Conservation (phyloP, 2,888 invertebrate species). For the Hyles lineata region DNA sequence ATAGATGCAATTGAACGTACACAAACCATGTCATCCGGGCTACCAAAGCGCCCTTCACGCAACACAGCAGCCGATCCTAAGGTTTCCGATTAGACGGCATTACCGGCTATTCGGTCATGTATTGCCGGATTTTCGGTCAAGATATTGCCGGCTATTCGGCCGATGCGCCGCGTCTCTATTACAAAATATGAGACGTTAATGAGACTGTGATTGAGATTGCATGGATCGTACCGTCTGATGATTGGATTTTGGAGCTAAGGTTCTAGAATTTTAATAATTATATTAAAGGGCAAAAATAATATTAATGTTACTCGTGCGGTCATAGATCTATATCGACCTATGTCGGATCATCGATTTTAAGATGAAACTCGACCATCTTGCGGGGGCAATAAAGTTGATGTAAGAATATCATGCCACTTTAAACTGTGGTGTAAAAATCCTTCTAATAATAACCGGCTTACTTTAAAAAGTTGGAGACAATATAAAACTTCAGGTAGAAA, state of each 20-base stretch:
- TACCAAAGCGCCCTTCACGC: slow-evolving; percentile 13
- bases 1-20: neutral
- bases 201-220: neutral
- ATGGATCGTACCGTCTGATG: neutral
- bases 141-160: slow-evolving; percentile 12
- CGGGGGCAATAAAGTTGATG: too few species aligned
- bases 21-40: neutral
- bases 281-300: too few species aligned
- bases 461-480: too few species aligned
- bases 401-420: too few species aligned
- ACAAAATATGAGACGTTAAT: slow-evolving; percentile 7
- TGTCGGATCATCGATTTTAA: too few species aligned
- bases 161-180: neutral
- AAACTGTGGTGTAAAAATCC: too few species aligned
- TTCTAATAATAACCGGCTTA: too few species aligned
- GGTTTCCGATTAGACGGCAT: slow-evolving; percentile 24
- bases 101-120: slow-evolving; percentile 14
- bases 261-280: neutral
- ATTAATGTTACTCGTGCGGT: too few species aligned
- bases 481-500: too few species aligned
- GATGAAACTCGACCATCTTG: too few species aligned
- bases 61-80: neutral
- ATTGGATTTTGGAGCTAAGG: neutral
- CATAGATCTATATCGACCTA: too few species aligned
- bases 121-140: slow-evolving; percentile 13